phyloP scores from a whole-genome alignment of 1,140 invertebrate genomes.

The Hyles euphorbiae region DNA sequence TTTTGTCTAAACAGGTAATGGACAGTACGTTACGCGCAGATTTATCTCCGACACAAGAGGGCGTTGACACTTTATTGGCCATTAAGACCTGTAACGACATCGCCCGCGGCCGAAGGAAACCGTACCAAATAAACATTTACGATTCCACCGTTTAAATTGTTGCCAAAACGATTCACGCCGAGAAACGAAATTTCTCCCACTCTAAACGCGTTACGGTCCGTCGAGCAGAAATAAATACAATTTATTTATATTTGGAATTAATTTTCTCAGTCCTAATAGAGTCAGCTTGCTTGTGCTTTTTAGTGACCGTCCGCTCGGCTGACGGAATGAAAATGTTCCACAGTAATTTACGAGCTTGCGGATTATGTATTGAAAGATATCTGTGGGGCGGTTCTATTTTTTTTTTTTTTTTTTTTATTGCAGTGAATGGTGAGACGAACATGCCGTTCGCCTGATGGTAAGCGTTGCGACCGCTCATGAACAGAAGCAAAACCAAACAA shows the following conservation, averaged over 20 bases:
- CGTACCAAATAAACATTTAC: constrained; percentile 61
- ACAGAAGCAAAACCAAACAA: no score
- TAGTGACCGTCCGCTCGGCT: constrained; percentile 33
- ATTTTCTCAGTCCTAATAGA: constrained; percentile 62
- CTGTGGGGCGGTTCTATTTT: no score
- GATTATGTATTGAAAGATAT: no score
- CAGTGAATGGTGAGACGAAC: no score
- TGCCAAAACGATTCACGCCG: constrained; percentile 56
- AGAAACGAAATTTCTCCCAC: constrained; percentile 43
- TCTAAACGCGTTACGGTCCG: constrained; percentile 66
- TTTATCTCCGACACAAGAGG: constrained; percentile 27
- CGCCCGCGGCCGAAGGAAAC: constrained; percentile 43
- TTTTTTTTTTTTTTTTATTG: no score
- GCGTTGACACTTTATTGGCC: constrained; percentile 57
- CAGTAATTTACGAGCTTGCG: no score
- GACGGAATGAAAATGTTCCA: constrained; percentile 19
- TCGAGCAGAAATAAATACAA: constrained; percentile 66
- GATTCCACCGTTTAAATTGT: constrained; percentile 63
- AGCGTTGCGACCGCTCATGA: no score
- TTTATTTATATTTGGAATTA: constrained; percentile 72
- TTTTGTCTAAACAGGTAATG: constrained; percentile 4
- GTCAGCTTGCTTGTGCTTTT: constrained; percentile 40
- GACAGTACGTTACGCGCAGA: constrained; percentile 25
- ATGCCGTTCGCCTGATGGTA: no score
- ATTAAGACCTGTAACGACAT: constrained; percentile 51